These are phyloP conservation scores for Cremastinae sp. DNA, from an alignment of 2,888 invertebrate genomes.

Conservation along the genomic window DNA sequence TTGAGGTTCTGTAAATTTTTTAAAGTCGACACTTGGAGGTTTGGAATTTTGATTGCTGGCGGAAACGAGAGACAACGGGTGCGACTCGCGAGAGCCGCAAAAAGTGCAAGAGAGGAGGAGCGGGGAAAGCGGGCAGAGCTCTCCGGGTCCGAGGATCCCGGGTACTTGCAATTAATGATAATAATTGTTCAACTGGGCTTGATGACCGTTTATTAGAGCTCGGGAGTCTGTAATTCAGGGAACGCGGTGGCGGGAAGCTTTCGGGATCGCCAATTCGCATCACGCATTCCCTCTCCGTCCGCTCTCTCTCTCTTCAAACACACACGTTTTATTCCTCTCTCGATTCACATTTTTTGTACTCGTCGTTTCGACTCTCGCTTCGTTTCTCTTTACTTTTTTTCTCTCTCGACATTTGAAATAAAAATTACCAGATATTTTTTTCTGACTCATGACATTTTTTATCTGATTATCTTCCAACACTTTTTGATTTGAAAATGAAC, in stretches of 20 bases:
- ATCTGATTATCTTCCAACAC: too few species aligned
- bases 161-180: slow-evolving; percentile 67
- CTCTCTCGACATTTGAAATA: not conserved
- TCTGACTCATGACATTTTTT: too few species aligned
- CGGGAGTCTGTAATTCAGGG: slow-evolving; percentile 67
- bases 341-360: slow-evolving; percentile 19
- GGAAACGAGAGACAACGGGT: slow-evolving; percentile 3
- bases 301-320: not conserved
- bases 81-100: slow-evolving; percentile 3
- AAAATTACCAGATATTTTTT: too few species aligned
- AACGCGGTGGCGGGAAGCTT: slow-evolving; percentile 31
- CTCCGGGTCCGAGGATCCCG: slow-evolving; percentile 19
- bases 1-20: too few species aligned
- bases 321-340: slow-evolving; percentile 8
- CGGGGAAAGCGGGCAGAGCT: not conserved
- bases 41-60: slow-evolving; percentile 16
- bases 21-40: not conserved
- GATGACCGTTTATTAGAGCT: slow-evolving; percentile 72
- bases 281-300: slow-evolving; percentile 44
- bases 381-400: slow-evolving; percentile 5
- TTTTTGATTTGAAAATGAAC: too few species aligned
- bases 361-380: slow-evolving; percentile 15
- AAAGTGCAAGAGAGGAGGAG: not conserved
- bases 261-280: slow-evolving; percentile 28
- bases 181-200: slow-evolving; percentile 74